Conservation (phyloP, 2,797 vertebrate genomes). For the Rhinichthys osculus region DNA sequence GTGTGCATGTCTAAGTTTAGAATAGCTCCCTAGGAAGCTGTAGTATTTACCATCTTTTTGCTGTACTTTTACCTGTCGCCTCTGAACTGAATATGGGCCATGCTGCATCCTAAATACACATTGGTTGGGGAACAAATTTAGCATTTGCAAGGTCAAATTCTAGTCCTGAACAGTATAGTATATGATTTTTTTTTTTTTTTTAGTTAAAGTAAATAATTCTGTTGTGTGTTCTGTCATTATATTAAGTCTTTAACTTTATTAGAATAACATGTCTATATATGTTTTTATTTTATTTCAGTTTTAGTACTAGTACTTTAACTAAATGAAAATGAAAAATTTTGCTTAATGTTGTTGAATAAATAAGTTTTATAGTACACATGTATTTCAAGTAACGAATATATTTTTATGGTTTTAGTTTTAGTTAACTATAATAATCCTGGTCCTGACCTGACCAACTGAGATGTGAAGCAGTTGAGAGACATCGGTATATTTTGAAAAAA, state of each 20-base stretch:
- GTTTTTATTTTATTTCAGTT: background rate
- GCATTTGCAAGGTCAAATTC: slow-evolving; percentile 14
- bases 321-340: no score
- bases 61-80: slow-evolving; percentile 32
- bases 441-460: no score
- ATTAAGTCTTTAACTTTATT: background rate
- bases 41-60: slow-evolving; percentile 44
- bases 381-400: no score
- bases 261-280: background rate
- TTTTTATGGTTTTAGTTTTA: no score
- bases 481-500: no score
- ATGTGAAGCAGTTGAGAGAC: no score
- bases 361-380: no score
- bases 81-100: slow-evolving; percentile 34
- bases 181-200: background rate
- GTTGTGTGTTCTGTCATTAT: background rate
- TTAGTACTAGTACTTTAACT: background rate
- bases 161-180: background rate
- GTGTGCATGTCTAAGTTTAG: background rate
- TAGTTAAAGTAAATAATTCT: background rate
- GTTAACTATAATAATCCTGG: no score
- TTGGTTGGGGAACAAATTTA: background rate
- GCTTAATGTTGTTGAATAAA: no score
- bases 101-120: slow-evolving; percentile 32
- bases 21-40: slow-evolving; percentile 11